phyloP scores from a whole-genome alignment of 2,113 vertebrate genomes.

The Craseonycteris thonglongyai region DNA sequence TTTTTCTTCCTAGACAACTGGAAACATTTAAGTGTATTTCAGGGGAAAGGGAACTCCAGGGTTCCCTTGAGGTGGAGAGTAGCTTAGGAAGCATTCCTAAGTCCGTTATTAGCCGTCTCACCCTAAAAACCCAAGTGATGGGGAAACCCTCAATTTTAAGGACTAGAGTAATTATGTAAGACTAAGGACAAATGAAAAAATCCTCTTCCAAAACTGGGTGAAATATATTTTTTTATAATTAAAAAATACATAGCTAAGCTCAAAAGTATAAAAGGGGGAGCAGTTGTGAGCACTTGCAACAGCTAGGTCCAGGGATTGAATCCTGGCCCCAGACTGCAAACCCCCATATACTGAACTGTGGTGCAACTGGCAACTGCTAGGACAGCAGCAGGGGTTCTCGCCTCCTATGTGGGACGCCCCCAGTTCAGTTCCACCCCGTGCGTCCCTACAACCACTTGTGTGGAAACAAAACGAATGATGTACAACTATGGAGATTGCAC shows the following conservation, averaged over 20 bases:
- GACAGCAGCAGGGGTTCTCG: no score
- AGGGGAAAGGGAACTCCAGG: not conserved
- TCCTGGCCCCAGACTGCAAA: no score
- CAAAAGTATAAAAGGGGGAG: no score
- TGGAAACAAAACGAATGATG: no score
- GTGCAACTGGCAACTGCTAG: no score
- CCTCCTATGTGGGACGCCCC: no score
- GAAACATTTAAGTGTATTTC: not conserved
- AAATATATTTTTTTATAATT: not conserved
- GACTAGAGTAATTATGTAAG: not conserved
- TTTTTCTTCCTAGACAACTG: not conserved
- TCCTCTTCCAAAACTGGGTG: not conserved
- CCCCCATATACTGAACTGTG: no score
- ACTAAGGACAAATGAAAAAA: not conserved
- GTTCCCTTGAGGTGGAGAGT: not conserved
- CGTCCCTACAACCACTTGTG: no score
- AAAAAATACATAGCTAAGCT: not conserved
- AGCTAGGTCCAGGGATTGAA: no score
- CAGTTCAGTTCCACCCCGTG: no score
- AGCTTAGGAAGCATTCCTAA: not conserved
- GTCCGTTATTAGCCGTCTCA: not conserved
- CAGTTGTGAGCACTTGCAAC: no score
- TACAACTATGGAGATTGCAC: no score
- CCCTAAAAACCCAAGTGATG: not conserved
- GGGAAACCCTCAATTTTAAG: not conserved